A percentile compares a stretch with the other conserved stretches of the same genome.
Conservation (phyloP, 1,140 invertebrate genomes). For the Acromyrmex heyeri region DNA sequence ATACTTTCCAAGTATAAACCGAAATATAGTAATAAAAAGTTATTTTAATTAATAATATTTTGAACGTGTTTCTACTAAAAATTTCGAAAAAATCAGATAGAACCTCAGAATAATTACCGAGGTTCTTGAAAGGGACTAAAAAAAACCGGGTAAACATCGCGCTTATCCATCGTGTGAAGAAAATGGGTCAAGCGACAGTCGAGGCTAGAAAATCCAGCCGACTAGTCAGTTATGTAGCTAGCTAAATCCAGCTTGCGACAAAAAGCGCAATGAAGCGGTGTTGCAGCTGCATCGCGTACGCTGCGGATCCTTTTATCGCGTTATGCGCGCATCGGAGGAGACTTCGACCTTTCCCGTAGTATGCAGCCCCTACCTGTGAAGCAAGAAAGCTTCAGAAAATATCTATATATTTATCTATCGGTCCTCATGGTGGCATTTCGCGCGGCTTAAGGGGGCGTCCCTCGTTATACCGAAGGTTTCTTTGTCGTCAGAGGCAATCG, state of each 20-base stretch:
- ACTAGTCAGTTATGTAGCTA: conserved; percentile 6
- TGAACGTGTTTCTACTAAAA: not conserved
- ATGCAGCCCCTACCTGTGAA: conserved; percentile 35
- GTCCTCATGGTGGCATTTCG: conserved; percentile 27
- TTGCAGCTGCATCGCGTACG: conserved; percentile 43
- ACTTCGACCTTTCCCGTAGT: conserved; percentile 37
- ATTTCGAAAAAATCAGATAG: not conserved
- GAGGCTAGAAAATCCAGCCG: conserved; percentile 10
- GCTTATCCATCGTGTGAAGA: not conserved
- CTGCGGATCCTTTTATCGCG: conserved; percentile 52
- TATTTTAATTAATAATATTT: not conserved
- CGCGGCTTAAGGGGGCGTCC: not conserved
- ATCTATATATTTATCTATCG: not conserved
- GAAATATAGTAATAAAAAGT: not conserved
- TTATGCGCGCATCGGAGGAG: conserved; percentile 61
- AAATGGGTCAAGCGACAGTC: conserved; percentile 56
- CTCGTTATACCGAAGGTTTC: conserved; percentile 32
- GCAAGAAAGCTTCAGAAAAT: conserved; percentile 41
- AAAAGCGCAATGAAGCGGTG: conserved; percentile 62
- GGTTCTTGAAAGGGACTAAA: not conserved
- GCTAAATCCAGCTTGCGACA: conserved; percentile 66
- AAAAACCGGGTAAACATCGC: not conserved
- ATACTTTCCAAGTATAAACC: not conserved
- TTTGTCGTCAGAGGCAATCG: conserved; percentile 34
- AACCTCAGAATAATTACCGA: not conserved